Conservation (phyloP, 2,888 invertebrate genomes). For the Drosophila buzzatii region DNA sequence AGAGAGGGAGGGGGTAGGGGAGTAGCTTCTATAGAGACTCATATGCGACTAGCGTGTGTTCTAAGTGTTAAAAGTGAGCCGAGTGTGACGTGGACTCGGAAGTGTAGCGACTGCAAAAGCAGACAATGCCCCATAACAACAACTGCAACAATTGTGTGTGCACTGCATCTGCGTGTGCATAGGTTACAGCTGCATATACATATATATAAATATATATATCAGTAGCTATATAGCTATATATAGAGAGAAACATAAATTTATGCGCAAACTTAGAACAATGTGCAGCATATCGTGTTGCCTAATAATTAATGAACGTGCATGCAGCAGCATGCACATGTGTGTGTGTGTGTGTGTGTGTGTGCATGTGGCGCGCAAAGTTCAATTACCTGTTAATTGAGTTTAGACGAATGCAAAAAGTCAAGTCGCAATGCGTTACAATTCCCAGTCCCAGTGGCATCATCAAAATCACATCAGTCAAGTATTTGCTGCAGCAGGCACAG, state of each 20-base stretch:
- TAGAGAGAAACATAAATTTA: conserved; percentile 66
- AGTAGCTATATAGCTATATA: conserved; percentile 6
- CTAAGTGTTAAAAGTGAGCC: conserved; percentile 78
- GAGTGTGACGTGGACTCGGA: conserved; percentile 80
- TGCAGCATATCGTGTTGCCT: conserved; percentile 74
- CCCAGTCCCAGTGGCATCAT: conserved; percentile 60
- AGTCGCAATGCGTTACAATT: conserved; percentile 42
- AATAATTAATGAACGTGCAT: conserved; percentile 74
- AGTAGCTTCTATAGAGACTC: background rate
- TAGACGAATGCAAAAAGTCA: conserved; percentile 76
- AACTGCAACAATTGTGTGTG: conserved; percentile 23
- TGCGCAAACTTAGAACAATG: conserved; percentile 79
- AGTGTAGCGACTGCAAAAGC: conserved; percentile 60
- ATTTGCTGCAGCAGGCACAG: conserved; percentile 25
- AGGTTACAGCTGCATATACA: conserved; percentile 54
- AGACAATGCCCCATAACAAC: conserved; percentile 57
- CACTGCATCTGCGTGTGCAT: conserved; percentile 71
- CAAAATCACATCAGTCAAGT: conserved; percentile 70
- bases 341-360: no score
- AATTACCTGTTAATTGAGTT: conserved; percentile 80
- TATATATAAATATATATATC: conserved; percentile 5
- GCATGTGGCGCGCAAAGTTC: conserved; percentile 57
- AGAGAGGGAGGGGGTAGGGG: no score
- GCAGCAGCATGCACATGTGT: conserved; percentile 6
- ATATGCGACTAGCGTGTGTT: conserved; percentile 57